Conservation (phyloP, 2,797 vertebrate species). For the Heliangelus exortis region DNA sequence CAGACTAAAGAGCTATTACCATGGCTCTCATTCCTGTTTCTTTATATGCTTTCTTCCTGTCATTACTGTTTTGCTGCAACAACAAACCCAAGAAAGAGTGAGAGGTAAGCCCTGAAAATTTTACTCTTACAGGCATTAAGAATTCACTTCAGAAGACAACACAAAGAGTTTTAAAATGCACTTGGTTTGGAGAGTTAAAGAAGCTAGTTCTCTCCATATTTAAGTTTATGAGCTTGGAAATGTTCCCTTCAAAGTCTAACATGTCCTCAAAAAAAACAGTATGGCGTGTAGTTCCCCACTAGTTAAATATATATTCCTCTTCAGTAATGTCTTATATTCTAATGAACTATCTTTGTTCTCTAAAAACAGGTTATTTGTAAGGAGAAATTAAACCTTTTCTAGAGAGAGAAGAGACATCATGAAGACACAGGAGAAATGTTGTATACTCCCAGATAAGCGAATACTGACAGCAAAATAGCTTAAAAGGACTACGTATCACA, state of each 20-base stretch:
- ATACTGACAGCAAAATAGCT: not conserved
- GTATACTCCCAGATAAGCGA: not conserved
- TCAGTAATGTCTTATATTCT: not conserved
- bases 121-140: not conserved
- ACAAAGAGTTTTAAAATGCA: not conserved
- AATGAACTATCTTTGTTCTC: not conserved
- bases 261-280: not conserved
- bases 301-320: not conserved
- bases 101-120: not conserved
- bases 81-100: not conserved
- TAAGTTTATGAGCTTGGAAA: not conserved
- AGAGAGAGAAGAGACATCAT: not conserved
- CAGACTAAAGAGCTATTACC: not conserved
- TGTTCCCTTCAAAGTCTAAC: not conserved
- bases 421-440: not conserved
- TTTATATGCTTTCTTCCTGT: not conserved
- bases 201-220: not conserved
- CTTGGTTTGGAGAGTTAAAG: not conserved
- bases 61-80: not conserved
- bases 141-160: not conserved
- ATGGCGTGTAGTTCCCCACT: not conserved
- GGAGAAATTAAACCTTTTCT: not conserved
- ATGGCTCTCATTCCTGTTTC: not conserved
- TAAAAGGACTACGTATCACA: not conserved
- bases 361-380: not conserved